These are phyloP conservation scores for Horisme vitalbata DNA, from an alignment of 2,888 invertebrate genomes.

Conservation along the genomic window DNA sequence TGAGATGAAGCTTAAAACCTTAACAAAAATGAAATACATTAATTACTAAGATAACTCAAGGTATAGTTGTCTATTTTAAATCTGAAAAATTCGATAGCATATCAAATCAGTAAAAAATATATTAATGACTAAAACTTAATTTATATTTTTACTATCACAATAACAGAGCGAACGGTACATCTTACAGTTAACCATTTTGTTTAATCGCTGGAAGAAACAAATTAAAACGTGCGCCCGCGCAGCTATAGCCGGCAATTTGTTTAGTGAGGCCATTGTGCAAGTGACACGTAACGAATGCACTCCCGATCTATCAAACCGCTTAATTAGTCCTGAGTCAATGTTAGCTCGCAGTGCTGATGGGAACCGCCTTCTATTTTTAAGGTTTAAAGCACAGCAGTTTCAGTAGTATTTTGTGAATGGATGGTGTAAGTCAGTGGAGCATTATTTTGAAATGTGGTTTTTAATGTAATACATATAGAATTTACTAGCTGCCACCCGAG, in stretches of 20 bases:
- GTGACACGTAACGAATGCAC: conserved; percentile 27
- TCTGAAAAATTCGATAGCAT: neutral
- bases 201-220: conserved; percentile 33
- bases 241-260: conserved; percentile 27
- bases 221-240: conserved; percentile 33
- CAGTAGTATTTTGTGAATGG: no score
- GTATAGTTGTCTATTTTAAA: no score
- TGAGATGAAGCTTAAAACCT: no score
- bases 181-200: conserved; percentile 37
- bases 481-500: no score
- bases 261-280: conserved; percentile 32
- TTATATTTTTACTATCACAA: conserved; percentile 23
- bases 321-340: conserved; percentile 4
- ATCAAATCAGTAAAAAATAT: conserved; percentile 10
- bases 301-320: conserved; percentile 23
- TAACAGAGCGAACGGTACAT: conserved; percentile 29
- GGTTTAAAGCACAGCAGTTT: no score
- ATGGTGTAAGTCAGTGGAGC: no score
- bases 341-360: no score
- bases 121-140: conserved; percentile 19
- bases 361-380: no score
- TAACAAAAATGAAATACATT: no score
- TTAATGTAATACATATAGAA: no score
- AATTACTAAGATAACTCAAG: no score
- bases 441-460: no score